Percentiles rank a stretch among this genome's conserved stretches.
These are phyloP conservation scores for Rissa tridactyla DNA, from an alignment of 2,113 vertebrate species.

Conservation along the genomic window DNA sequence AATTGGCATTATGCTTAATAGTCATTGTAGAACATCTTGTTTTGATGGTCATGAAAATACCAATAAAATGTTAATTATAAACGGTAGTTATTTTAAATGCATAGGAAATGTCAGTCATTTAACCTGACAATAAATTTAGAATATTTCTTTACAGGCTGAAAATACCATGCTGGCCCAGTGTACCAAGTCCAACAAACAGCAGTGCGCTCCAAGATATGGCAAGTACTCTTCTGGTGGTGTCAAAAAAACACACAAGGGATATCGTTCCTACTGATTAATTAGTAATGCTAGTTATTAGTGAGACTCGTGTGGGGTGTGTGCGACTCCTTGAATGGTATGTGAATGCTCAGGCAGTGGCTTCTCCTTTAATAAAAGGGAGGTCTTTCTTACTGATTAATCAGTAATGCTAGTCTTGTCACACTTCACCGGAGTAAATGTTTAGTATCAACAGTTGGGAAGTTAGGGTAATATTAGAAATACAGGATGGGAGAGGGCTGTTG, in stretches of 20 bases:
- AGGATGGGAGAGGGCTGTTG: neutral
- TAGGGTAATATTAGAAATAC: neutral
- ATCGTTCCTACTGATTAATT: neutral
- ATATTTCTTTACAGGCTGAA: slow-evolving; percentile 63
- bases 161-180: slow-evolving; percentile 72
- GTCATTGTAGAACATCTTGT: neutral
- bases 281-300: neutral
- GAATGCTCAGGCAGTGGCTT: neutral
- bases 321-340: neutral
- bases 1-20: neutral
- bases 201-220: slow-evolving; percentile 74
- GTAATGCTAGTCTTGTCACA: neutral
- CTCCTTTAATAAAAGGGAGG: neutral
- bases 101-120: neutral
- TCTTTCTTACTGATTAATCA: neutral
- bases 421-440: neutral
- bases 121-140: neutral
- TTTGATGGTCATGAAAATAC: neutral
- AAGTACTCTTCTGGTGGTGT: slow-evolving; percentile 43
- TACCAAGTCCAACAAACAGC: slow-evolving; percentile 82
- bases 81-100: neutral
- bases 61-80: neutral
- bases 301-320: neutral
- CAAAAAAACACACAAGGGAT: neutral
- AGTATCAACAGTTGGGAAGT: neutral